Evolutionary conservation across 2,888 invertebrate species (phyloP).

Genomic region (Gymnoscelis rufifasciata): DNA sequence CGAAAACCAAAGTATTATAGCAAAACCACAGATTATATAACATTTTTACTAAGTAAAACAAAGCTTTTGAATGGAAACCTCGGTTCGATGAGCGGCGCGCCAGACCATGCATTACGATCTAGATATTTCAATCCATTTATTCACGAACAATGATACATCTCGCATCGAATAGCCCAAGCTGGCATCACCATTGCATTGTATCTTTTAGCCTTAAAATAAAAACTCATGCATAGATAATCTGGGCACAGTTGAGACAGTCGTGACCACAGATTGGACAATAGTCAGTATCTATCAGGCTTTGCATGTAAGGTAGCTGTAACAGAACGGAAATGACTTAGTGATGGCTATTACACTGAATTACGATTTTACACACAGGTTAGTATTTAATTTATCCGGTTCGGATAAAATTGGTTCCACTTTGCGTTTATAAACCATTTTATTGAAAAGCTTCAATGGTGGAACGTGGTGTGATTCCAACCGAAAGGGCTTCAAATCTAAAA

Average conservation of each 20-base stretch:
- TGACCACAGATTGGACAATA: conserved; percentile 26
- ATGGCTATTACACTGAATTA: conserved; percentile 44
- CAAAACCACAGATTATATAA: too few species aligned
- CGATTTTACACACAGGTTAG: conserved; percentile 36
- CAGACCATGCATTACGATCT: too few species aligned
- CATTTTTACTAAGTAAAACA: too few species aligned
- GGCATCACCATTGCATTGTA: conserved; percentile 46
- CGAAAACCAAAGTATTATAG: too few species aligned
- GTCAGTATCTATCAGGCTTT: conserved; percentile 27
- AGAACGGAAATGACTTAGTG: conserved; percentile 64
- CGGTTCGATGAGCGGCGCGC: too few species aligned
- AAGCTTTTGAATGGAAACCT: too few species aligned
- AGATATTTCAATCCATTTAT: too few species aligned
- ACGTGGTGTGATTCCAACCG: too few species aligned
- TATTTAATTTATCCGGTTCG: conserved; percentile 14
- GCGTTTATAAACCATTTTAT: too few species aligned
- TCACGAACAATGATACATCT: too few species aligned
- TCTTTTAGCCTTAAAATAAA: conserved; percentile 65
- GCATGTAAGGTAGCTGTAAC: conserved; percentile 66
- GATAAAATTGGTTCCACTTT: not conserved
- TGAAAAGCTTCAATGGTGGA: too few species aligned
- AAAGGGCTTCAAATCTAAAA: too few species aligned
- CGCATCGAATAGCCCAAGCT: conserved; percentile 18
- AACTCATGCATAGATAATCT: conserved; percentile 67
- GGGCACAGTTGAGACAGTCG: conserved; percentile 48